These are phyloP conservation scores for Brenthis hecate DNA, from an alignment of 2,888 invertebrate genomes.

Conservation along the genomic window DNA sequence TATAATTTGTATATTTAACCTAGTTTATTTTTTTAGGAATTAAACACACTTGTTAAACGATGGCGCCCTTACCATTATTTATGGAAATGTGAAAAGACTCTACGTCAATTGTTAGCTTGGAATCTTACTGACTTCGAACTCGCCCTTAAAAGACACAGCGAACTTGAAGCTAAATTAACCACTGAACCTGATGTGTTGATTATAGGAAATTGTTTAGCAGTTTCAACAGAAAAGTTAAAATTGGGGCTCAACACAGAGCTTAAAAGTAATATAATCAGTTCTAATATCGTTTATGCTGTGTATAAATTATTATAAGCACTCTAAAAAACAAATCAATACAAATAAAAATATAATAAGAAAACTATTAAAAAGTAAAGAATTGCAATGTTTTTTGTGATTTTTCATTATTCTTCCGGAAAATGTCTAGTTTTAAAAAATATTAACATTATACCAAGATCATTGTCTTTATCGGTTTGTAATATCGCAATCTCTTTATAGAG, in stretches of 20 bases:
- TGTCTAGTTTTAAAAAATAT: too few species aligned
- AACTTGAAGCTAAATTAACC: constrained; percentile 87
- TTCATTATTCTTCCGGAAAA: too few species aligned
- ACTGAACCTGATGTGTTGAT: constrained; percentile 88
- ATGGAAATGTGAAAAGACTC: constrained; percentile 93
- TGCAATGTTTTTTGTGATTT: too few species aligned
- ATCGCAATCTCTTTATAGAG: too few species aligned
- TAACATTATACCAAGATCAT: too few species aligned
- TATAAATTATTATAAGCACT: too few species aligned
- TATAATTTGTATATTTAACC: constrained; percentile 38
- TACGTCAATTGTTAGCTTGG: constrained; percentile 88
- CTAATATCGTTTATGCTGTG: too few species aligned
- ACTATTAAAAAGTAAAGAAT: too few species aligned
- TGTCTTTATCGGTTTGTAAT: too few species aligned
- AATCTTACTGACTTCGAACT: constrained; percentile 89
- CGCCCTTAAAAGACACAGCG: constrained; percentile 88
- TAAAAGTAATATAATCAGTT: constrained; percentile 78
- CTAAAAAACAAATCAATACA: too few species aligned
- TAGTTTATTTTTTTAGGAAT: constrained; percentile 82
- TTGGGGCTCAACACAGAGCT: constrained; percentile 92
- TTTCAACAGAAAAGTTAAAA: constrained; percentile 92
- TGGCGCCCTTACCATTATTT: constrained; percentile 95
- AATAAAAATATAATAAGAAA: too few species aligned
- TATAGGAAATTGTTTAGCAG: constrained; percentile 88
- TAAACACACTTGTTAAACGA: constrained; percentile 89